Conservation (phyloP, 2,113 vertebrate species). For the Lophura nycthemera region DNA sequence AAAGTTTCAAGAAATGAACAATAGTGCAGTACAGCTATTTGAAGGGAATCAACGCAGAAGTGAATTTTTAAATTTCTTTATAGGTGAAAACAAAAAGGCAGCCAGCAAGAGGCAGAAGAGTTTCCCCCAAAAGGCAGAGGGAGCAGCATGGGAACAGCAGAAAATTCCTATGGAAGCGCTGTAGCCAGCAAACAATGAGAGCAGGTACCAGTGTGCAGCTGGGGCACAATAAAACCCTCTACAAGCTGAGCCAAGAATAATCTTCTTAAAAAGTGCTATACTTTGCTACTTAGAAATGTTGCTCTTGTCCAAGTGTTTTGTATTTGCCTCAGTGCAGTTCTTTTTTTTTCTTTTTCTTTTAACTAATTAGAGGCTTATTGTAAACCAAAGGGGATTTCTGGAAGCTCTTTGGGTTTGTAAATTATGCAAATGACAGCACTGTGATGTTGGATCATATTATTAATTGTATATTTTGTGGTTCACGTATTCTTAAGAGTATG, state of each 20-base stretch:
- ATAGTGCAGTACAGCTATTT: not conserved
- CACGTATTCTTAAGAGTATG: not conserved
- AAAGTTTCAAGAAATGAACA: not conserved
- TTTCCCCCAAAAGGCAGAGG: not conserved
- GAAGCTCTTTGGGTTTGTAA: conserved; percentile 19
- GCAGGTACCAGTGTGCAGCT: conserved; percentile 59
- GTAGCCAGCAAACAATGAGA: conserved; percentile 12
- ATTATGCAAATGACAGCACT: conserved; percentile 26
- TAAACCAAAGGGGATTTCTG: conserved; percentile 40
- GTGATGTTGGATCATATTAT: not conserved
- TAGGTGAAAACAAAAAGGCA: not conserved
- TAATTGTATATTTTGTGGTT: conserved; percentile 24
- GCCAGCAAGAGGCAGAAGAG: not conserved
- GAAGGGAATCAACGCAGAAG: not conserved
- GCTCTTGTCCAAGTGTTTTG: conserved; percentile 33
- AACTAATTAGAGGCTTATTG: conserved; percentile 24
- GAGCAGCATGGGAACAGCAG: not conserved
- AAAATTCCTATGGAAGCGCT: not conserved
- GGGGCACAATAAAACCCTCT: conserved; percentile 33
- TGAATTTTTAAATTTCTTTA: not conserved
- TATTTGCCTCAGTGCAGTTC: not conserved
- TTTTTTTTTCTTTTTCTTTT: no score
- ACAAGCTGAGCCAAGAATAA: conserved; percentile 33
- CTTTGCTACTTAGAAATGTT: conserved; percentile 30
- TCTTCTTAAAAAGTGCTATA: conserved; percentile 19